Percentiles rank a stretch among this genome's conserved stretches.
Conservation (phyloP, 2,888 invertebrate genomes). For the Orgyia antiqua region DNA sequence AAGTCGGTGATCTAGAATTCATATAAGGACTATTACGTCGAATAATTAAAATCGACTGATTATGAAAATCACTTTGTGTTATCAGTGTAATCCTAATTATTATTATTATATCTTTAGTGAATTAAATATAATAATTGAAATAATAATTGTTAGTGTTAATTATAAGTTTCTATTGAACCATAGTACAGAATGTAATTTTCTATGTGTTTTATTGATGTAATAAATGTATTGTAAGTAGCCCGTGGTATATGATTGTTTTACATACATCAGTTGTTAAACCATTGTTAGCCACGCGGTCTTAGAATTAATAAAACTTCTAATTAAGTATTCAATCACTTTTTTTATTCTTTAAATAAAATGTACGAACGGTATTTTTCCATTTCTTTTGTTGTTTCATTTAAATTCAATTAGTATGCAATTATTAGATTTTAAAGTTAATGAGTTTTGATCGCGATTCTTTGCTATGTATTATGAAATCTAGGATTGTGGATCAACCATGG, state of each 20-base stretch:
- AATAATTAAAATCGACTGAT: conserved; percentile 42
- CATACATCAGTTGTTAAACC: neutral
- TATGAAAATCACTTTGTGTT: conserved; percentile 23
- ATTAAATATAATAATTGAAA: too few species aligned
- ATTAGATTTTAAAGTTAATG: too few species aligned
- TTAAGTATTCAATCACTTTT: conserved; percentile 50
- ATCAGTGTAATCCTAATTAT: too few species aligned
- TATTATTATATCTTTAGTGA: too few species aligned
- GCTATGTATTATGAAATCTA: too few species aligned
- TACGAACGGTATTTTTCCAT: conserved; percentile 50
- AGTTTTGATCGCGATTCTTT: too few species aligned
- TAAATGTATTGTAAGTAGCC: conserved; percentile 19
- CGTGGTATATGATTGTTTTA: conserved; percentile 5
- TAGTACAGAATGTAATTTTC: conserved; percentile 35
- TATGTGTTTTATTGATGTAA: conserved; percentile 43
- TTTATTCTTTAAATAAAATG: conserved; percentile 35
- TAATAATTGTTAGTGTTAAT: conserved; percentile 32
- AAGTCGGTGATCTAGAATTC: too few species aligned
- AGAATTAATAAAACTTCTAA: conserved; percentile 31
- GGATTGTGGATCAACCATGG: too few species aligned
- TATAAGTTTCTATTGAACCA: conserved; percentile 38
- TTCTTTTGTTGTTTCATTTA: conserved; percentile 23
- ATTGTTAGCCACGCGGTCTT: conserved; percentile 7
- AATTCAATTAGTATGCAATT: conserved; percentile 3
- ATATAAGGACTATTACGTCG: conserved; percentile 31